Evolutionary conservation across 2,797 vertebrate species (phyloP), one percentile per base, ranked within the genome.

Genomic region (Sciaenops ocellatus): DNA sequence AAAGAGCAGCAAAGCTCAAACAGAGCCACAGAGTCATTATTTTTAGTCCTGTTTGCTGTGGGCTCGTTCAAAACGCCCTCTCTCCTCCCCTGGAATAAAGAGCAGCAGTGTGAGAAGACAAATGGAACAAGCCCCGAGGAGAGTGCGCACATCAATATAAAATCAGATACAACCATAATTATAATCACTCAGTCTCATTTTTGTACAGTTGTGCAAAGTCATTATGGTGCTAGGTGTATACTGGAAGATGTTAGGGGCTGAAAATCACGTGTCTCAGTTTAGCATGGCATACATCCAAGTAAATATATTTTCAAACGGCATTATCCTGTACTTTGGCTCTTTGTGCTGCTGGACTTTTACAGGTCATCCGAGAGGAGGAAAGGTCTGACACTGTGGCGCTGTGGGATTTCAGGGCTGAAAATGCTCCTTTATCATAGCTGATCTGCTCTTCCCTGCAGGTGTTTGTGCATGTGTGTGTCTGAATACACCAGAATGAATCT

Each of bases 21-120:
- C 93, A 89, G 83, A 93, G 92, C 90, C 92, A 91, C 92, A 77
- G 86, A 93, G 89, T 93, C 93, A 93, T 96, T 95, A 94, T 95
- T 95, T 96, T 95, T 94, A 95, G 95, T 92, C 90, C 88, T 94
- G 94, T 95, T 95, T 95, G 91, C 93, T 89, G 73, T 90, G 89
- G 91, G 92, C 90, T 89, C 66, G 83, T 93, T 92, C 78, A 44
- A 83, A 90, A 93, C 81, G 73, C 92, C 92, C 87, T 87, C 88
- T 86, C 84, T 84, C 84, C 86, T 91, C 82, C 88, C 76, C 60
- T 41, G 80, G 87, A 89, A 87, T 87, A 85, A 85, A 87, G 90
- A 85, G 85, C 85, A 78, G 84, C 85, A 68, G 82, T n/a, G 44
- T 69, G 84, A 86, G 85, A 74, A 86, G 83, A 87, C 80, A 90